These are phyloP conservation scores for Phortica magna DNA, from an alignment of 2,888 invertebrate genomes.

Conservation along the genomic window DNA sequence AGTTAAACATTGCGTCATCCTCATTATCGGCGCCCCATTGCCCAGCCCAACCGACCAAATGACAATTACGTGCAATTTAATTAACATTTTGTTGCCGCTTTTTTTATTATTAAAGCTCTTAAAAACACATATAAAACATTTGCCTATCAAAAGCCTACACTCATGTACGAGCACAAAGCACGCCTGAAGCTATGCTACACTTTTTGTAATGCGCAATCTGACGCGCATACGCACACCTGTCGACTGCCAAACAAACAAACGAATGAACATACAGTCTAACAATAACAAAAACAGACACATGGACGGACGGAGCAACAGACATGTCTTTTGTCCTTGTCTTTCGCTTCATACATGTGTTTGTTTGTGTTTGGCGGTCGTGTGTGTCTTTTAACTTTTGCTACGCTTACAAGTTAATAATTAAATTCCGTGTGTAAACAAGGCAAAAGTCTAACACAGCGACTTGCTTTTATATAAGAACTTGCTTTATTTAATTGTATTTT, in stretches of 20 bases:
- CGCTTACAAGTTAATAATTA: constrained; percentile 57
- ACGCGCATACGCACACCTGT: too few relatives aligned
- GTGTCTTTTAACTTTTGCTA: not conserved
- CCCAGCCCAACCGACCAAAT: not conserved
- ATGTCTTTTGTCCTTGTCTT: not conserved
- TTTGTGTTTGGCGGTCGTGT: not conserved
- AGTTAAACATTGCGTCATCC: too few relatives aligned
- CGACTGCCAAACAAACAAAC: not conserved
- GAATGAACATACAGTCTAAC: not conserved
- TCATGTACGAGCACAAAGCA: not conserved
- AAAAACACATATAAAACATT: not conserved
- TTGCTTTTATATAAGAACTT: constrained; percentile 38
- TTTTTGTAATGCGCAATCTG: not conserved
- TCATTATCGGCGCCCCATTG: too few relatives aligned
- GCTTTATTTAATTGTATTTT: constrained; percentile 66
- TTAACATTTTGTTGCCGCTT: constrained; percentile 55
- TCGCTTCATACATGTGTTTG: not conserved
- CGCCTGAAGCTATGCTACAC: constrained; percentile 24
- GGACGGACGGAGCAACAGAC: not conserved
- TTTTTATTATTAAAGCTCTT: not conserved
- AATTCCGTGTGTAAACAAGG: constrained; percentile 50
- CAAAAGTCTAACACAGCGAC: constrained; percentile 29
- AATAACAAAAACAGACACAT: not conserved
- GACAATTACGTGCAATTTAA: constrained; percentile 44
- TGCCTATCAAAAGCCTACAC: not conserved